Evolutionary conservation across 2,113 vertebrate species (phyloP), one percentile per base, ranked within the genome.

Genomic region (Ciconia maguari): DNA sequence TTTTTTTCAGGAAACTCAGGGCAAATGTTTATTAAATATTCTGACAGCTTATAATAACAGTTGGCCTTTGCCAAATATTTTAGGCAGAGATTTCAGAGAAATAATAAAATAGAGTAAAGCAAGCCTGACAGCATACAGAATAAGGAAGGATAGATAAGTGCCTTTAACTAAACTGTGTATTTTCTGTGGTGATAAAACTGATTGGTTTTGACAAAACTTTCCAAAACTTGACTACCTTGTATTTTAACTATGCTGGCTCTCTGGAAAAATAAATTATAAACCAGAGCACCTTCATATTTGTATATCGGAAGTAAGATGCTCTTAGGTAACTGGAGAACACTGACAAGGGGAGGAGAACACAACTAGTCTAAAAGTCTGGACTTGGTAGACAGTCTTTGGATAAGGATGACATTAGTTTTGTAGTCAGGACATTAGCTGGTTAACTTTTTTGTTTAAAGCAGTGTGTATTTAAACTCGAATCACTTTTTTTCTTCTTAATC

Each of bases 401-500:
- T 21, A 85, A 71, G 4, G 15, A 77, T 62, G 25, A 41, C 5
- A 18, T 44, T 80, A 85, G 10, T 60, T 14, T 71, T 49, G 26
- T 60, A 60, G 12, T 65, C 30, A 22, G 30, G 22, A 60, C 6
- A 65, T 41, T 20, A 24, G 6, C 5, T 30, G 4, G 10, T 57
- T 32, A 44, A 3, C 29, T 52, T 38, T 19, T 46, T 87, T 80
- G 6, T 58, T 76, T 71, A 71, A 76, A 68, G 5, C 15, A 51
- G 4, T 51, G 27, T 21, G 5, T 22, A 24, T 78, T 74, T 79
- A 79, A 83, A 69, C 11, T 1, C 0, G 0, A 81, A 46, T 24
- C 0, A 4, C 18, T 44, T 38, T 66, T 68, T 60, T 38, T 26
- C 6, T 77, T 64, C 38, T 70, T 89, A 57, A 62, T 86, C 13